These are phyloP conservation scores for Nansenia antarctica DNA, from an alignment of 2,113 vertebrate genomes.

Conservation along the genomic window DNA sequence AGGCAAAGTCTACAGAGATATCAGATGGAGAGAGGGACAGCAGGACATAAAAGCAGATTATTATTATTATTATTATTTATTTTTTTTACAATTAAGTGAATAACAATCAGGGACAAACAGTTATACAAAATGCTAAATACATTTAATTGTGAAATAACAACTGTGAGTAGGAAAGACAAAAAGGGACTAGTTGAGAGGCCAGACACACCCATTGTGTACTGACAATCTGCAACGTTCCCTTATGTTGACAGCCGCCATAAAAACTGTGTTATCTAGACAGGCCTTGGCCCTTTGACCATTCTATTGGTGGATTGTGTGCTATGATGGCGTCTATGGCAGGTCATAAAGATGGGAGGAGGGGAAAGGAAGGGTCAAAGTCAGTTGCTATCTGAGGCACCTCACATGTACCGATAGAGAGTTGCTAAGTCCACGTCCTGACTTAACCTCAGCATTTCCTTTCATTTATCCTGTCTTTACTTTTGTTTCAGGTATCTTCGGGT, in stretches of 20 bases:
- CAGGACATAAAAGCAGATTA: neutral
- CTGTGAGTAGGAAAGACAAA: conserved; percentile 21
- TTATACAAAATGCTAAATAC: neutral
- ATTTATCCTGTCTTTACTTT: conserved; percentile 1
- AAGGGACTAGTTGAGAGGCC: conserved; percentile 50
- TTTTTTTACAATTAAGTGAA: neutral
- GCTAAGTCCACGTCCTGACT: conserved; percentile 18
- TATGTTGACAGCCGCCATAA: conserved; percentile 74
- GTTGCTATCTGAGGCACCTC: conserved; percentile 34
- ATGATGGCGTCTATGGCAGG: conserved; percentile 63
- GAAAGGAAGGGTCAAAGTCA: conserved; percentile 72
- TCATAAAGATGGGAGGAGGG: conserved; percentile 73
- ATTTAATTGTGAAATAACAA: neutral
- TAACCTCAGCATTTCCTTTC: conserved; percentile 18
- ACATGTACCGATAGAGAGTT: conserved; percentile 37
- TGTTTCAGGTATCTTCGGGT: conserved; percentile 15
- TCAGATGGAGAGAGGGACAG: neutral
- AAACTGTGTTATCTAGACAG: conserved; percentile 71
- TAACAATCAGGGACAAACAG: conserved; percentile 16
- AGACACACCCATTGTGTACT: conserved; percentile 69
- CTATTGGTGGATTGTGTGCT: conserved; percentile 53
- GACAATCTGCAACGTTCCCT: conserved; percentile 54
- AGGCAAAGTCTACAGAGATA: conserved; percentile 60
- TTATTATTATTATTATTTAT: neutral
- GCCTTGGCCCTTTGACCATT: conserved; percentile 73